These are phyloP conservation scores for Peromyscus melanophrys DNA, from an alignment of 2,797 vertebrate species.

Conservation along the genomic window DNA sequence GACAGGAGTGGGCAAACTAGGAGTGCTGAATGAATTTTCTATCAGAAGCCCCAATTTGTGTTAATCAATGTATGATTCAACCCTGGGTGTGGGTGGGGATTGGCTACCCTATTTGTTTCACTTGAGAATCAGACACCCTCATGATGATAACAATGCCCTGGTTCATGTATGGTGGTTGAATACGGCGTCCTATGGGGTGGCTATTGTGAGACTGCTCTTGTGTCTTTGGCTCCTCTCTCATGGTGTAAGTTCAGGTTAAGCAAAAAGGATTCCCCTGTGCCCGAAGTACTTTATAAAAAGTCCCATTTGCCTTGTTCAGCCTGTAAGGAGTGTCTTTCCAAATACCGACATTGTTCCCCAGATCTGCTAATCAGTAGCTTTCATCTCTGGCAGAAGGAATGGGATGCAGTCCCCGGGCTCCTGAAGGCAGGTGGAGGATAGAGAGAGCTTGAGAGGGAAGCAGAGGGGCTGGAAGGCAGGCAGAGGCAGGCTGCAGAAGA, in stretches of 20 bases:
- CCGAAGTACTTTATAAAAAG: not conserved
- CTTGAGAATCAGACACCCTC: no score
- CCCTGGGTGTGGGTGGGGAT: not conserved
- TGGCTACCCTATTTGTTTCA: not conserved
- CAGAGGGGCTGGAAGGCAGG: not conserved
- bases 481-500: not conserved
- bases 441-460: not conserved
- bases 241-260: not conserved
- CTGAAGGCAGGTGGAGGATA: not conserved
- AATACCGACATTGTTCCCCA: not conserved
- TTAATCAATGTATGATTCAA: constrained; percentile 8
- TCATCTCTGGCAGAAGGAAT: not conserved
- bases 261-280: not conserved
- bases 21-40: not conserved
- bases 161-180: not conserved
- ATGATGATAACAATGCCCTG: not conserved
- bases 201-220: not conserved
- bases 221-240: not conserved
- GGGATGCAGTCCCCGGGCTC: not conserved
- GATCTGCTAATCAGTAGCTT: constrained; percentile 7
- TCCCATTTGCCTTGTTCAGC: not conserved
- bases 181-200: not conserved
- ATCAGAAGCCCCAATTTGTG: not conserved
- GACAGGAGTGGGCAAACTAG: not conserved
- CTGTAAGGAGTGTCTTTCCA: not conserved